Base-by-base conservation (phyloP, 2,888 invertebrate species). In the Keiferia lycopersicella region DNA sequence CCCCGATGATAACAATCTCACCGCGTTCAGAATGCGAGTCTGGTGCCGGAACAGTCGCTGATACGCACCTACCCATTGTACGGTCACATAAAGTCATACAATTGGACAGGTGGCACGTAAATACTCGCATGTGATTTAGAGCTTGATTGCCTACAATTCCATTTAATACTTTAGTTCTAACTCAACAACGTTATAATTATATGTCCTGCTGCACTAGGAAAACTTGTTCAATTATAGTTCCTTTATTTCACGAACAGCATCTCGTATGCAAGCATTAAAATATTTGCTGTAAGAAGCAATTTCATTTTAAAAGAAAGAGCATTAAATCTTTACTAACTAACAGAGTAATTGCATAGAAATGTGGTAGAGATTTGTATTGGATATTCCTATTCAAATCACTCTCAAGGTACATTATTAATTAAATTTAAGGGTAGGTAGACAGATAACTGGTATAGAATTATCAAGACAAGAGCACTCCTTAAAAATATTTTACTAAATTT, bases 1-100 rank as follows among this genome's bases (percentile, higher is more conserved):
- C 81, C 81, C 80, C 74, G 79, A 83, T 83, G 88, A 90, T 90
- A 84, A 84, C 81, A 76, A 88, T 88, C 88, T 81, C 70, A 72
- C 75, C 73, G 74, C 69, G 74, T 65, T 64, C 70, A 68, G 69
- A 72, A 75, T 77, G 75, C 74, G 73, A 73, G 77, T 78, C 80
- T 78, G 79, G 75, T 74, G 74, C 72, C 69, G 74, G 72, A 71
- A 73, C 70, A 69, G 67, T 34, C 66, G 61, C 62, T 66, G 66
- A 66, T 69, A 70, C 71, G 70, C 67, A 58, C 58, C 39, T 58
- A 62, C 69, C 63, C 66, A 69, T 70, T 64, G 71, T 73, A 66
- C 58, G 34, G 58, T 59, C 62, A 62, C 65, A 41, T 62, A 65
- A 41, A 50, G 56, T 61, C 64, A 63, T 58, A 63, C 63, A 20